Percentiles rank a stretch among this genome's conserved stretches.
Conservation (phyloP, 2,888 invertebrate genomes). For the Gerris lacustris region DNA sequence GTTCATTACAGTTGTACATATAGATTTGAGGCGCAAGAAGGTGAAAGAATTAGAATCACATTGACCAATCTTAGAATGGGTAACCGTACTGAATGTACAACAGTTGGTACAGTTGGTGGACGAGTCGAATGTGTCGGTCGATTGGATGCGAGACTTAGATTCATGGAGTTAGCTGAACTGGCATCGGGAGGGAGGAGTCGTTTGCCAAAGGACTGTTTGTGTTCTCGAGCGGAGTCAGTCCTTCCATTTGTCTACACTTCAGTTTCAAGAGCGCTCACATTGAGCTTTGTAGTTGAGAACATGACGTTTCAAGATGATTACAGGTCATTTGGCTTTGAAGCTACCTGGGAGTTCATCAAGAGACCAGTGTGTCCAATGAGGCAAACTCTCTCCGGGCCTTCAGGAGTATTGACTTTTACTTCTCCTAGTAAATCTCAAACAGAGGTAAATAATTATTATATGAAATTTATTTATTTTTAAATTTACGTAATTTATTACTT, state of each 20-base stretch:
- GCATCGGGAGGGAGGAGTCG: conserved; percentile 18
- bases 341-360: conserved; percentile 66
- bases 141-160: conserved; percentile 54
- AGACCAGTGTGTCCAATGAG: conserved; percentile 57
- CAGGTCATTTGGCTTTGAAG: conserved; percentile 71
- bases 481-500: conserved; percentile 13
- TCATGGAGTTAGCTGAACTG: conserved; percentile 43
- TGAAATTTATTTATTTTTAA: conserved; percentile 6
- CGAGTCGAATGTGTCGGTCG: conserved; percentile 60
- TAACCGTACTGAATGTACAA: conserved; percentile 44
- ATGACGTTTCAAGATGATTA: conserved; percentile 81
- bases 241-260: conserved; percentile 66
- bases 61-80: conserved; percentile 58
- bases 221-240: conserved; percentile 44
- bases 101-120: conserved; percentile 50
- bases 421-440: conserved; percentile 42
- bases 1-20: conserved; percentile 58
- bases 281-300: conserved; percentile 65
- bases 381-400: conserved; percentile 58
- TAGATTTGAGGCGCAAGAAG: conserved; percentile 72
- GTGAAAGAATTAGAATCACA: conserved; percentile 64
- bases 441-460: conserved; percentile 36
- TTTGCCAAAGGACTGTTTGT: conserved; percentile 60
- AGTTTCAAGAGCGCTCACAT: conserved; percentile 60
- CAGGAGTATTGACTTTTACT: conserved; percentile 58